phyloP scores from a whole-genome alignment of 2,113 vertebrate species.

The Chaenogobius annularis region DNA sequence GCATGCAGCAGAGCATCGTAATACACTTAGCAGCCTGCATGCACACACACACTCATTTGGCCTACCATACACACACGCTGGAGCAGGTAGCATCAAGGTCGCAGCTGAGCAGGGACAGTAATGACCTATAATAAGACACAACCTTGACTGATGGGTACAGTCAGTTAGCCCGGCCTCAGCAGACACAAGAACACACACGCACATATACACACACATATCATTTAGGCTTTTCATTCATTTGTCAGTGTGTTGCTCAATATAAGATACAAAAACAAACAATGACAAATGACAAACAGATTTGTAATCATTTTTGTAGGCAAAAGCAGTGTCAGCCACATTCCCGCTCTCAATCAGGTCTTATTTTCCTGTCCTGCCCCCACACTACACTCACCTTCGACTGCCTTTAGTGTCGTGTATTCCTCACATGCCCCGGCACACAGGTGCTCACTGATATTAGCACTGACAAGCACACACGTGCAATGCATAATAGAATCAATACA shows the following conservation, averaged over 20 bases:
- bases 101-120: constrained; percentile 61
- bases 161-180: constrained; percentile 54
- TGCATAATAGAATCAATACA: background rate
- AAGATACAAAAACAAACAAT: background rate
- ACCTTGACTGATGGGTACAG: constrained; percentile 72
- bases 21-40: constrained; percentile 15
- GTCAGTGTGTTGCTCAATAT: background rate
- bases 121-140: constrained; percentile 70
- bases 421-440: constrained; percentile 10
- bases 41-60: constrained; percentile 38
- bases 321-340: constrained; percentile 3
- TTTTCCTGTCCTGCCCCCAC: constrained; percentile 6
- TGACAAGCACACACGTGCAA: background rate
- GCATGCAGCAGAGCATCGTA: constrained; percentile 12
- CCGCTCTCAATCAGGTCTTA: constrained; percentile 19
- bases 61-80: constrained; percentile 46
- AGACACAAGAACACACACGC: constrained; percentile 28
- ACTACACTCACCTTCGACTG: constrained; percentile 41
- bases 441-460: constrained; percentile 3
- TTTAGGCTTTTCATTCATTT: background rate
- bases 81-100: constrained; percentile 56
- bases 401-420: constrained; percentile 9
- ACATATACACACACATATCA: constrained; percentile 1
- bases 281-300: background rate
- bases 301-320: background rate